A percentile compares a stretch with the other conserved stretches of the same genome.
phyloP scores from a whole-genome alignment of 2,113 vertebrate species.

The Astatotilapia flaviijosephi region DNA sequence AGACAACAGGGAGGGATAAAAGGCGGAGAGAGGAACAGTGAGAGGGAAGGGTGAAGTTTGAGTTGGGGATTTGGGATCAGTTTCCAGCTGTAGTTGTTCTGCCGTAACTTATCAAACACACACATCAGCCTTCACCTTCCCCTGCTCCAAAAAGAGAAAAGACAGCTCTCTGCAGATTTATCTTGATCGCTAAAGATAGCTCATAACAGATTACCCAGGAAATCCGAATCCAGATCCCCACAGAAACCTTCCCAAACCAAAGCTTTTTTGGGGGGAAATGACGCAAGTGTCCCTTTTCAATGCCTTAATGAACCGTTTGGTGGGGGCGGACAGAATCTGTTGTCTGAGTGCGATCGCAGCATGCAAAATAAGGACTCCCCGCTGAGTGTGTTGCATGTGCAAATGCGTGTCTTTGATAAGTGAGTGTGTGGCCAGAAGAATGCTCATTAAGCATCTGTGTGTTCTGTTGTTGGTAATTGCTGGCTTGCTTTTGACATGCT shows the following conservation, averaged over 20 bases:
- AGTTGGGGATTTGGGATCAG: background rate
- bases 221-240: slow-evolving; percentile 27
- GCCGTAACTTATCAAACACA: background rate
- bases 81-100: slow-evolving; percentile 29
- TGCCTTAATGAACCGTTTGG: slow-evolving; percentile 35
- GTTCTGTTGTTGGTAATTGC: slow-evolving; percentile 50
- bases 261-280: background rate
- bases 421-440: background rate
- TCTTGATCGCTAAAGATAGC: slow-evolving; percentile 18
- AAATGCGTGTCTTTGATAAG: background rate
- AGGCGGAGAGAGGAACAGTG: background rate
- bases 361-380: background rate
- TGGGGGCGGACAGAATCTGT: background rate
- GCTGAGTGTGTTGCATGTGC: background rate
- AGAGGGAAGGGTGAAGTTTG: background rate
- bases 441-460: slow-evolving; percentile 54
- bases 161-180: slow-evolving; percentile 3
- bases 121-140: background rate
- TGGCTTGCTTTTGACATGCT: slow-evolving; percentile 72
- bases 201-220: slow-evolving; percentile 45
- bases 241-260: slow-evolving; percentile 17
- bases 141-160: background rate
- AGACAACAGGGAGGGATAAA: background rate
- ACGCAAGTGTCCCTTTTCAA: background rate
- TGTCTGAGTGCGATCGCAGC: background rate